Evolutionary conservation across 2,797 vertebrate species (phyloP), one percentile per base, ranked within the genome.

Genomic region (Cheirogaleus major): DNA sequence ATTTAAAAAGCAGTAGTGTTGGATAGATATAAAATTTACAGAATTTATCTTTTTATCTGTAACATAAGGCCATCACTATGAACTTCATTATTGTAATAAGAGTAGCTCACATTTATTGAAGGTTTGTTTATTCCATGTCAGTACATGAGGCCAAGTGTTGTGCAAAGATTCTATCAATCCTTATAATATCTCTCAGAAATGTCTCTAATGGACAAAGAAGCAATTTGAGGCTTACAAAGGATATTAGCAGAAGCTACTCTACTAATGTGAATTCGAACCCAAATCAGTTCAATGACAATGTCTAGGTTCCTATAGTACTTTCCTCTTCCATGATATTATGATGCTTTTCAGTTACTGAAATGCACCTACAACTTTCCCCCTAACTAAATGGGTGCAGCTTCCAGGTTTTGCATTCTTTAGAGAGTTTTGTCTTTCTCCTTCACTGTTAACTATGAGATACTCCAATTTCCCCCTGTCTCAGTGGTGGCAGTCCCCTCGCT

Each of bases 11-110:
- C 75, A 91, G 88, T 78, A 70, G 32, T 43, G 7, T 65, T 86
- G 45, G n/a, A 59, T 95, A 79, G 32, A 83, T 41, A 70, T 95
- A 94, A 91, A 85, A 91, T 93, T 88, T 96, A 92, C 14, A 89
- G n/a, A 91, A 83, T 59, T 20, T 86, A 79, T 79, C 79, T 2
- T 95, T 95, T 95, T 73, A 67, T 59, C 92, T 61, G 67, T 67
- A 89, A 76, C 11, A 55, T 63, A 86, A 52, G 50, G 32, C 73
- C 69, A 82, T 85, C 69, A 82, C 13, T 65, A 67, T 95, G 75
- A 96, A 81, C 52, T 67, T 86, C 86, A 94, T 80, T 78, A 79
- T 61, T 93, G 11, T 67, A 89, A 81, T 92, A 83, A 67, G 45
- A 72, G 32, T n/a, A 87, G 61, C 41, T 91, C 81, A 57, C n/a